Evolutionary conservation across 1,140 invertebrate genomes (phyloP), one percentile per base, ranked within the genome.

Genomic region (Drosophila nebulosa): DNA sequence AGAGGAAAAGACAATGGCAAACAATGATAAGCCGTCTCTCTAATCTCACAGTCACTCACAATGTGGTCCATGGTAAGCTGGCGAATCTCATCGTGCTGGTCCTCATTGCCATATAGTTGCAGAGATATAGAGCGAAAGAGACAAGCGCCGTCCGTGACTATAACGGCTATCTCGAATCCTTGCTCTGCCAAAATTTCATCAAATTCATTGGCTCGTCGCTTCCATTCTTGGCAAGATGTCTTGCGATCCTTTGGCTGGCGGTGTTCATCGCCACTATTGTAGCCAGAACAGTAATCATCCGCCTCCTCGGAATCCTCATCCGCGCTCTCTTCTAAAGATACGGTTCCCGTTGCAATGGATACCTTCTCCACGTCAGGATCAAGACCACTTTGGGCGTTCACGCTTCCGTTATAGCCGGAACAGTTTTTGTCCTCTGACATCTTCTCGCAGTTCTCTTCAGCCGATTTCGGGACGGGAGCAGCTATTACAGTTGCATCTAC

Each of bases 51-150:
- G n/a, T n/a, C n/a, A n/a, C n/a, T n/a, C n/a, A n/a, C n/a, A 12
- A 98, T 97, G 83, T 98, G 98, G 92, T 98, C 97, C 95, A 98
- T 97, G 90, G 97, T 98, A 76, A 97, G 94, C 83, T 96, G 95
- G 36, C 97, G 93, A 14, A 98, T 96, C 65, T 95, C 93, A 61
- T 93, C 92, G 91, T 98, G 97, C 96, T 98, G 97, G 80, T 97
- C 97, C 92, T 98, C 96, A 91, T 98, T 97, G 5, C 97, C 97
- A 92, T 96, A 98, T 27, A 98, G 95, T 92, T 98, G 97, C 92
- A 98, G 96, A 68, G 97, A 97, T 51, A 98, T 96, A 14, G 97
- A 96, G 80, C 97, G 92, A 91, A 98, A 98, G 5, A 98, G 91
- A 91, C 97, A 98, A 21, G 97, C 97, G 12, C 97, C 97, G 92